A percentile compares a stretch with the other conserved stretches of the same genome.
Evolutionary conservation across 2,888 invertebrate species (phyloP).

Genomic region (Heliconius erato): DNA sequence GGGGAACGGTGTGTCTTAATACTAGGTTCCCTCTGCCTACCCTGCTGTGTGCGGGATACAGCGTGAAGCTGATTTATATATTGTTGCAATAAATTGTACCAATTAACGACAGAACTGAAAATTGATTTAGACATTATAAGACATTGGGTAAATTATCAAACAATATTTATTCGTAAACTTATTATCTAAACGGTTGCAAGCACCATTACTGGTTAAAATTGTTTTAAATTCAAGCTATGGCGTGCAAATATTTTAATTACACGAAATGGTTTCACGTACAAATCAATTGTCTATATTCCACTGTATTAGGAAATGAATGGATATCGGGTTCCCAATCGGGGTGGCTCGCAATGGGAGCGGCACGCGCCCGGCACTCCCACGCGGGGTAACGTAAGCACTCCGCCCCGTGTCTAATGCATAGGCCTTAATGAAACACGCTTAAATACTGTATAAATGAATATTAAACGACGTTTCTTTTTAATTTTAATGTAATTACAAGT

Average conservation of each 20-base stretch:
- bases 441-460: conserved; percentile 43
- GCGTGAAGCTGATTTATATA: no score
- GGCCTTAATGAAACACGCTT: conserved; percentile 53
- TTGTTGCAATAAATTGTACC: not conserved
- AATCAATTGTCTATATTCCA: conserved; percentile 50
- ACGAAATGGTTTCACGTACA: conserved; percentile 59
- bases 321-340: conserved; percentile 66
- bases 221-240: conserved; percentile 25
- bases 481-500: conserved; percentile 33
- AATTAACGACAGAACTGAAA: not conserved
- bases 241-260: conserved; percentile 64
- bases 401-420: conserved; percentile 62
- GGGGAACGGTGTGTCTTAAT: no score
- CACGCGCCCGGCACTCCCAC: conserved; percentile 85
- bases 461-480: conserved; percentile 31
- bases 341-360: conserved; percentile 83
- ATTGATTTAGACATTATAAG: conserved; percentile 16
- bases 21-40: no score
- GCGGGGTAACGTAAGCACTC: conserved; percentile 61
- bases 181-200: conserved; percentile 23
- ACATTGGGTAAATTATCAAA: not conserved
- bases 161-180: not conserved
- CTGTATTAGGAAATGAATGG: conserved; percentile 60
- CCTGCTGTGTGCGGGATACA: no score
- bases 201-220: conserved; percentile 23